phyloP scores from a whole-genome alignment of 2,113 vertebrate genomes.

The Gymnorhina tibicen region DNA sequence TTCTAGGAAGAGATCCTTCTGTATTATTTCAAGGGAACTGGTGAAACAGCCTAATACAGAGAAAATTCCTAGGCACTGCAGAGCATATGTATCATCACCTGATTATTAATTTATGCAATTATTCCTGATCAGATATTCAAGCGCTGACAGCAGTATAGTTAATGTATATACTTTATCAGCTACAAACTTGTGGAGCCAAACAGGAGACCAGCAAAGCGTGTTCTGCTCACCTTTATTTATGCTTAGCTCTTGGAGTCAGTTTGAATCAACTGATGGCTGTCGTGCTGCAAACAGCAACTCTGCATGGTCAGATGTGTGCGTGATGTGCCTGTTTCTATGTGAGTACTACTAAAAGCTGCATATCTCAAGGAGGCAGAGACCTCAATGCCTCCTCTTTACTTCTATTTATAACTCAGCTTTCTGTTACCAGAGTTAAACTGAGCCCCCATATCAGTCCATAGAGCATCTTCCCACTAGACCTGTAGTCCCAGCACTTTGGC shows the following conservation, averaged over 20 bases:
- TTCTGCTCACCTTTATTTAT: not conserved
- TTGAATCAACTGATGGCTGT: not conserved
- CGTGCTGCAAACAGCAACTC: not conserved
- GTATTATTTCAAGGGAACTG: not conserved
- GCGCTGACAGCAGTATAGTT: not conserved
- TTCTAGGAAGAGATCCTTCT: not conserved
- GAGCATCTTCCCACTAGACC: not conserved
- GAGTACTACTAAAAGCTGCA: not conserved
- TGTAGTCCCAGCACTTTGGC: not conserved
- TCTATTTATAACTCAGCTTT: not conserved
- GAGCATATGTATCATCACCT: not conserved
- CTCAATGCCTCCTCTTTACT: not conserved
- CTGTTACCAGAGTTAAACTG: not conserved
- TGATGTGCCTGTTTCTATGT: not conserved
- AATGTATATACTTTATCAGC: not conserved
- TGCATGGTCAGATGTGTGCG: not conserved
- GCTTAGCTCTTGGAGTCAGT: not conserved
- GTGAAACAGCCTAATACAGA: not conserved
- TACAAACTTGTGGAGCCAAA: not conserved
- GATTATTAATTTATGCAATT: not conserved
- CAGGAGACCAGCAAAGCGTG: not conserved
- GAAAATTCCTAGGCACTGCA: not conserved
- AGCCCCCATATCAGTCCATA: rapidly evolving
- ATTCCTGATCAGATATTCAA: not conserved
- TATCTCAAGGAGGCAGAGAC: not conserved